A percentile compares a stretch with the other conserved stretches of the same genome.
These are phyloP conservation scores for Platichthys flesus DNA, from an alignment of 2,113 vertebrate genomes.

Conservation along the genomic window DNA sequence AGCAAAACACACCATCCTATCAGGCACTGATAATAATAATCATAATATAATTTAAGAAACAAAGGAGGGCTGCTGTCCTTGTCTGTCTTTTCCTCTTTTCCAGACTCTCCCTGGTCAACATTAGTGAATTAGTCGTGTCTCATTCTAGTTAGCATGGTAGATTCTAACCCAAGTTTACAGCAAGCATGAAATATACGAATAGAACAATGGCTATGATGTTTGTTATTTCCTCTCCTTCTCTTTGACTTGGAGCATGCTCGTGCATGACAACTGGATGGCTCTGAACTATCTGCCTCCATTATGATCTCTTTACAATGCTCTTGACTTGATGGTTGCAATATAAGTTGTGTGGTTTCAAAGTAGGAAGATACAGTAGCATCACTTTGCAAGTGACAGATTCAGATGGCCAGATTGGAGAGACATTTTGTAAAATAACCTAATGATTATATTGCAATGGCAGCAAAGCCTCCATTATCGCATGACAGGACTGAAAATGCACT, in stretches of 20 bases:
- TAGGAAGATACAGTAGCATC: conserved; percentile 56
- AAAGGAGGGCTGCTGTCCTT: conserved; percentile 74
- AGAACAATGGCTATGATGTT: conserved; percentile 65
- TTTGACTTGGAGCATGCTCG: conserved; percentile 80
- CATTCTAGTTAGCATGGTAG: conserved; percentile 82
- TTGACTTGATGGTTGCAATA: conserved; percentile 78
- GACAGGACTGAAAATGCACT: conserved; percentile 71
- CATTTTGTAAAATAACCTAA: conserved; percentile 58
- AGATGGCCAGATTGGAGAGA: conserved; percentile 74
- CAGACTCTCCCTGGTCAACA: conserved; percentile 68
- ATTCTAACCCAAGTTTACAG: conserved; percentile 64
- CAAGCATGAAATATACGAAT: conserved; percentile 78
- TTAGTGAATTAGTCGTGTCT: conserved; percentile 62
- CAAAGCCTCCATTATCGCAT: conserved; percentile 78
- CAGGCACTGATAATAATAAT: conserved; percentile 5
- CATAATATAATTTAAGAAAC: conserved; percentile 23
- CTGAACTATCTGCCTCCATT: conserved; percentile 67
- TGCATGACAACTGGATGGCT: conserved; percentile 79
- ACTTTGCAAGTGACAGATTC: conserved; percentile 51
- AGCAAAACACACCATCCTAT: conserved; percentile 41
- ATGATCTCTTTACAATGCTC: conserved; percentile 66
- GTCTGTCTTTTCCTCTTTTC: conserved; percentile 65
- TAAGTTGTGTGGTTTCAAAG: conserved; percentile 75
- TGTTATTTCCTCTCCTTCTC: conserved; percentile 77
- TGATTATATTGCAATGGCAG: conserved; percentile 80